Evolutionary conservation across 1,140 invertebrate species (phyloP).

Genomic region (Drosophila varians): DNA sequence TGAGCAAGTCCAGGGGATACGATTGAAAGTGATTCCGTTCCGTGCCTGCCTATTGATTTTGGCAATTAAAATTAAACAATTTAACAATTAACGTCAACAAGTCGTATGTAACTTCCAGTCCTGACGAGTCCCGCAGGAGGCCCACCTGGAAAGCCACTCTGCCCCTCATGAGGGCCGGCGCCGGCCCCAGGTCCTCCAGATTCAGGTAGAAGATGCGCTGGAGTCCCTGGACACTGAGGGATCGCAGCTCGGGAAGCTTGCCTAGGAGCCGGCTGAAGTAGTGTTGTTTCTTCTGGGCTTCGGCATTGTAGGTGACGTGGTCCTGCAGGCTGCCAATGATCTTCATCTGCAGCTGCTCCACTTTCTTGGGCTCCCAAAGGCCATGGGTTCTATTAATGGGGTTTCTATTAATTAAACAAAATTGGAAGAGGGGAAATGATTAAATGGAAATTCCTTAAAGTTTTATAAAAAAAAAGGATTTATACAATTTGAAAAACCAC

Average conservation of each 20-base stretch:
- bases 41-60: slow-evolving; percentile 57
- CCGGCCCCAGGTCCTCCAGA: slow-evolving; percentile 94
- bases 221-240: slow-evolving; percentile 95
- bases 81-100: slow-evolving; percentile 81
- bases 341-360: slow-evolving; percentile 97
- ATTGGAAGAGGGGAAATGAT: too few relatives aligned
- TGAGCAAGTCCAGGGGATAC: slow-evolving; percentile 38
- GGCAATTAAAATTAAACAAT: slow-evolving; percentile 75
- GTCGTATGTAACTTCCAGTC: slow-evolving; percentile 55
- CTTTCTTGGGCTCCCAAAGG: slow-evolving; percentile 94
- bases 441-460: too few relatives aligned
- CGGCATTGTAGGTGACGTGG: slow-evolving; percentile 96
- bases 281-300: slow-evolving; percentile 93
- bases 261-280: slow-evolving; percentile 96
- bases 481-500: too few relatives aligned
- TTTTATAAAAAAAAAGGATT: too few relatives aligned
- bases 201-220: slow-evolving; percentile 97
- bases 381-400: too few relatives aligned
- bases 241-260: slow-evolving; percentile 95
- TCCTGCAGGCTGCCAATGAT: slow-evolving; percentile 96
- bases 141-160: slow-evolving; percentile 14
- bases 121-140: slow-evolving; percentile 74
- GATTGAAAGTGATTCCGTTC: slow-evolving; percentile 29
- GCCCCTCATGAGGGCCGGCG: slow-evolving; percentile 89
- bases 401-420: too few relatives aligned